Conservation (phyloP, 2,113 vertebrate species). For the Cavia porcellus region DNA sequence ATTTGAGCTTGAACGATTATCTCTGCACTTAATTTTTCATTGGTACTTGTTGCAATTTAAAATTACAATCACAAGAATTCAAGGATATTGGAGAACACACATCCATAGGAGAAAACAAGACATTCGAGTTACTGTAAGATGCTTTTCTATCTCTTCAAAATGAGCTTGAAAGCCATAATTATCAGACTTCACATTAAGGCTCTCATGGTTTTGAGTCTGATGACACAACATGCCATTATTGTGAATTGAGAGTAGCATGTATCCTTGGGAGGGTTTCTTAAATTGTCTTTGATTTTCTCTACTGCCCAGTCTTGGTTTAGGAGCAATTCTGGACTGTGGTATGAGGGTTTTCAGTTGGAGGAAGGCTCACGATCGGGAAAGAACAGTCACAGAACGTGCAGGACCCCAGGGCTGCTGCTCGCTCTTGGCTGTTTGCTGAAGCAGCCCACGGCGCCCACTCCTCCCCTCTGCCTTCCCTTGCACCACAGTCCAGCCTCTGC, state of each 20-base stretch:
- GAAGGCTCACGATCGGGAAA: not conserved
- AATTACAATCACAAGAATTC: slow-evolving; percentile 18
- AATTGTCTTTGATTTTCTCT: not conserved
- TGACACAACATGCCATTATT: not conserved
- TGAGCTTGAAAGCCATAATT: not conserved
- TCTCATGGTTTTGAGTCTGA: not conserved
- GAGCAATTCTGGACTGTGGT: too few species aligned
- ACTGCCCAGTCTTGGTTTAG: not conserved
- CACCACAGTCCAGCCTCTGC: accelerated
- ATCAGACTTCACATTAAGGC: not conserved
- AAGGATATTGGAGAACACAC: slow-evolving; percentile 17
- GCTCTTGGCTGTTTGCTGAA: accelerated
- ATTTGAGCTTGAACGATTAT: slow-evolving; percentile 13
- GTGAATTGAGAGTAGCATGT: not conserved
- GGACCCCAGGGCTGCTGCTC: accelerated
- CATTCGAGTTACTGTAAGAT: not conserved
- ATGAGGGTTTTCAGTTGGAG: not conserved
- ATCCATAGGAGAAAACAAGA: not conserved
- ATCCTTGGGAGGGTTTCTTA: not conserved
- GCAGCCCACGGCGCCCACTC: accelerated
- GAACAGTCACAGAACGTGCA: accelerated
- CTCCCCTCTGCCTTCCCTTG: accelerated
- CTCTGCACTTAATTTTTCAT: slow-evolving; percentile 4
- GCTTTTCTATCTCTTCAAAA: not conserved
- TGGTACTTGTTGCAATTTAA: not conserved